These are phyloP conservation scores for Oncorhynchus kisutch DNA, from an alignment of 2,113 vertebrate genomes.

Conservation along the genomic window DNA sequence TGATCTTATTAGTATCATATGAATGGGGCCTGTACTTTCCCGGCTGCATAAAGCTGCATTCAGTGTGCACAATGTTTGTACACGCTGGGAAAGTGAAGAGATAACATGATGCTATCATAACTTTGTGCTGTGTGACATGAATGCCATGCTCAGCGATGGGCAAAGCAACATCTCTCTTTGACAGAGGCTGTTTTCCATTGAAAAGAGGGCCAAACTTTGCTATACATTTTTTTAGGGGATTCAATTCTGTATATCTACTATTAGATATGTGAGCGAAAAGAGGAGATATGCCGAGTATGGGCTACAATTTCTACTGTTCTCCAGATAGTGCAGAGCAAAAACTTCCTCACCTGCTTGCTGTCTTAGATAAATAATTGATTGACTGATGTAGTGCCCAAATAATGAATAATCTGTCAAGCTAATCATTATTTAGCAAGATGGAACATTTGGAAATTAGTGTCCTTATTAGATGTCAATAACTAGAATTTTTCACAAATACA, in stretches of 20 bases:
- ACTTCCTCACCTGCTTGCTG: background rate
- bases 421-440: background rate
- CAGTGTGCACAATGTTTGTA: constrained; percentile 50
- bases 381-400: background rate
- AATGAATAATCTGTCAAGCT: background rate
- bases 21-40: constrained; percentile 3
- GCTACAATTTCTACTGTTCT: too few relatives aligned
- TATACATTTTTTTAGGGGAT: too few relatives aligned
- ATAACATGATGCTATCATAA: constrained; percentile 49
- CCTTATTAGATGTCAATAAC: background rate
- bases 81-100: constrained; percentile 49
- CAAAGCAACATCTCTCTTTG: constrained; percentile 41
- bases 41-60: constrained; percentile 65
- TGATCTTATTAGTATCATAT: constrained; percentile 25
- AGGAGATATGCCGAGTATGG: background rate
- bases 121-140: constrained; percentile 59
- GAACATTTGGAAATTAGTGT: background rate
- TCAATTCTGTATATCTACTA: background rate
- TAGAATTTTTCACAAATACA: too few relatives aligned
- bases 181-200: constrained; percentile 6
- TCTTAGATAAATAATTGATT: background rate
- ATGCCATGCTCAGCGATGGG: constrained; percentile 48
- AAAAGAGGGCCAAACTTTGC: background rate
- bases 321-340: background rate
- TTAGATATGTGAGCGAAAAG: background rate